phyloP scores from a whole-genome alignment of 2,113 vertebrate genomes.

The Todiramphus saurophagus region DNA sequence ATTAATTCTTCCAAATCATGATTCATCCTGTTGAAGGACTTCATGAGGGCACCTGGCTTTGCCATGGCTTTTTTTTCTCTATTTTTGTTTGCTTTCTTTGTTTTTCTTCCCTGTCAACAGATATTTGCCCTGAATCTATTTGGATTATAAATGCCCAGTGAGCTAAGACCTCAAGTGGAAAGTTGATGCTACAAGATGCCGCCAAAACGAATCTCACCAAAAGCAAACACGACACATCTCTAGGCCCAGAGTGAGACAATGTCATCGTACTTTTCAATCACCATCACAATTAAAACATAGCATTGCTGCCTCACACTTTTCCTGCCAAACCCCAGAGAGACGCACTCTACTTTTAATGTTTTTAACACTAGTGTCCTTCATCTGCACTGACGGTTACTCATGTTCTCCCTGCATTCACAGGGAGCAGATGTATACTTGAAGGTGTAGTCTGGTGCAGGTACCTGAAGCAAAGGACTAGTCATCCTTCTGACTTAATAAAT shows the following conservation, averaged over 20 bases:
- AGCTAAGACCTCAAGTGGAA: conserved; percentile 29
- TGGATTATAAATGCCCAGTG: conserved; percentile 25
- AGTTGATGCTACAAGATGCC: background rate
- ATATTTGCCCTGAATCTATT: conserved; percentile 11
- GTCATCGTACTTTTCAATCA: background rate
- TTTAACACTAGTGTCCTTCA: background rate
- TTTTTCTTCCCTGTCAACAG: conserved; percentile 42
- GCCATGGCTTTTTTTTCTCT: conserved; percentile 1
- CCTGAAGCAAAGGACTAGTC: background rate
- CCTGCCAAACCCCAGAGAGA: background rate
- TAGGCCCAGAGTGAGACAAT: background rate
- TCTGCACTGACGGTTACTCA: background rate
- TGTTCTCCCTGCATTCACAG: background rate
- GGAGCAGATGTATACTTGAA: background rate
- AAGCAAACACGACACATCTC: background rate
- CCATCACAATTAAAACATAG: background rate
- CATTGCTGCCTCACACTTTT: background rate
- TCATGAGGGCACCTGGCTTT: conserved; percentile 21
- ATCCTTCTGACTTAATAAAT: background rate
- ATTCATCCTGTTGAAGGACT: conserved; percentile 47
- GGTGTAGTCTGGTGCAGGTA: background rate
- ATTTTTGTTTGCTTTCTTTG: conserved; percentile 39
- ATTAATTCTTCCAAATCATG: conserved; percentile 45
- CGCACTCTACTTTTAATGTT: background rate
- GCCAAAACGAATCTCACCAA: background rate